Evolutionary conservation across 2,888 invertebrate genomes (phyloP), one percentile per base, ranked within the genome.

Genomic region (Polydrusus cervinus): DNA sequence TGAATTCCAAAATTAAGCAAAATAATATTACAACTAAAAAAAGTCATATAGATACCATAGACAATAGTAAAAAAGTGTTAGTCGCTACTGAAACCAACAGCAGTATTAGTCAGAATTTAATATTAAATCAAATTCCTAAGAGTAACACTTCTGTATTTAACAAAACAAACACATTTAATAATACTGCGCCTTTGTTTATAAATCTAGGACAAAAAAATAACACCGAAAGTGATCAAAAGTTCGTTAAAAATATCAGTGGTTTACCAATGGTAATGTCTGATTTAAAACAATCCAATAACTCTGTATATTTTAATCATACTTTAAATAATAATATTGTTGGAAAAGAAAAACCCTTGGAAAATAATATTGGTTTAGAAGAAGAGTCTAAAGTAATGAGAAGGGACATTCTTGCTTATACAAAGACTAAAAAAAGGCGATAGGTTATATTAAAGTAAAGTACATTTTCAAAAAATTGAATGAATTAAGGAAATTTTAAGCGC

Each of bases 341-440:
- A 5, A 65, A 71, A 30, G 65, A 55, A 40, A 34, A 30, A 10
- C 9, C n/a, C 1, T 14, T 55, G 45, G 25, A 34, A 38, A 60
- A 60, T 10, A 30, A 61, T 8, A n/a, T 16, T 1, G 20, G 47
- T n/a, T 14, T 43, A 43, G 62, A 18, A 34, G 69, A 71, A 30
- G 75, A 79, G 40, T 67, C 57, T 34, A 70, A 71, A 72, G 75
- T 71, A 13, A 65, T 78, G 57, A 79, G 78, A 61, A 76, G 78
- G 66, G 78, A 79, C 57, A 78, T 79, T 61, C 61, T 79, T 30
- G 13, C 47, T 6, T 72, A 72, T 18, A 47, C 47, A 10, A n/a
- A 11, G 13, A 7, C 18, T 18, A 53, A 38, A 53, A 66, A 45
- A 18, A 53, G 53, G 53, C 53, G 53, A 25, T 53, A 53, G n/a